Conservation (phyloP, 2,888 invertebrate species). For the Rotaria sp. region DNA sequence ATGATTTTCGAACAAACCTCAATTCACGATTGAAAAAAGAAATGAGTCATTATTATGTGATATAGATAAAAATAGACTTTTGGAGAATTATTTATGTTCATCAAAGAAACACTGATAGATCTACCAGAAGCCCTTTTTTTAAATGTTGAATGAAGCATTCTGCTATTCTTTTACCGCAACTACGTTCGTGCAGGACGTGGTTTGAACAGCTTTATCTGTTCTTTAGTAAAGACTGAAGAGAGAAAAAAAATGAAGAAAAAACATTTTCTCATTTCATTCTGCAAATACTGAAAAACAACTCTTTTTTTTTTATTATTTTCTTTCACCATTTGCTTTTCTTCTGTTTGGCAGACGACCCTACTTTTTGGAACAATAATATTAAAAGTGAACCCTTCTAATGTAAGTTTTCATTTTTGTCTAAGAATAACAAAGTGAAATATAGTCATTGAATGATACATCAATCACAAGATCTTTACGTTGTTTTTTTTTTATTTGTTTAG, state of each 20-base stretch:
- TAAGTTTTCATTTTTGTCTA: background rate
- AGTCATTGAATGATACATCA: background rate
- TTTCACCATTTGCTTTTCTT: background rate
- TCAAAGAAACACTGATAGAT: background rate
- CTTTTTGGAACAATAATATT: background rate
- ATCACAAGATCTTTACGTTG: background rate
- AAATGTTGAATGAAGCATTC: background rate
- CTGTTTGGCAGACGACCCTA: background rate
- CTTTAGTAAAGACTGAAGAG: background rate
- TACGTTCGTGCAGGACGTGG: background rate
- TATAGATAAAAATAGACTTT: background rate
- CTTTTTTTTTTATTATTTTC: background rate
- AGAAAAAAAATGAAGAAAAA: background rate
- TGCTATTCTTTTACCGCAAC: background rate
- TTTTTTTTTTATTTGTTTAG: background rate
- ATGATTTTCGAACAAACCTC: too few relatives aligned
- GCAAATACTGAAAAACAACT: background rate
- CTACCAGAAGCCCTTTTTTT: background rate
- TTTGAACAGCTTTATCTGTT: background rate
- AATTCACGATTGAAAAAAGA: background rate
- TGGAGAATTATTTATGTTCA: background rate
- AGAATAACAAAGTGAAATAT: background rate
- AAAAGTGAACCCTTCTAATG: background rate
- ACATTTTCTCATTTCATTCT: background rate
- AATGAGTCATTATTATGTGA: background rate